These are phyloP conservation scores for Drosophila multiciliata DNA, from an alignment of 2,888 invertebrate species.

Conservation along the genomic window DNA sequence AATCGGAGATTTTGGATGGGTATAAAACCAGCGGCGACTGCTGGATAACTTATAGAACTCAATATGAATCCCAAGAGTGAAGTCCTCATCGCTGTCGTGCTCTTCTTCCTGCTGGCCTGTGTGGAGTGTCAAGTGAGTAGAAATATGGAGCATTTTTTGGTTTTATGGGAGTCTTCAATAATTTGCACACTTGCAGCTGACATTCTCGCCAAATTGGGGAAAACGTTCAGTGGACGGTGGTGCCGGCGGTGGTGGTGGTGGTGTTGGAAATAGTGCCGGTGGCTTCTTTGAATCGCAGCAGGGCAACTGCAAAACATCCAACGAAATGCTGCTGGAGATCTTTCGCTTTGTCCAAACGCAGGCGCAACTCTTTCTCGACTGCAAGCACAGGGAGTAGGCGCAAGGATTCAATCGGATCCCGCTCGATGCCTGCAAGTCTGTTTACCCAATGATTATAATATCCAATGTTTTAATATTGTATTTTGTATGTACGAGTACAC, in stretches of 20 bases:
- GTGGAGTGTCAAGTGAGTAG: conserved; percentile 73
- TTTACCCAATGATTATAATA: conserved; percentile 30
- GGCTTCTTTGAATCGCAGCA: conserved; percentile 76
- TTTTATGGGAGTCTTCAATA: neutral
- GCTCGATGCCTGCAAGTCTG: conserved; percentile 18
- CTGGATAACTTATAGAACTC: conserved; percentile 30
- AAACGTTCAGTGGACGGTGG: conserved; percentile 73
- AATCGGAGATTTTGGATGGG: neutral
- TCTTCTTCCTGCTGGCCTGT: conserved; percentile 71
- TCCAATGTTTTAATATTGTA: conserved; percentile 31
- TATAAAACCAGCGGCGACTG: conserved; percentile 49
- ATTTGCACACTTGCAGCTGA: conserved; percentile 59
- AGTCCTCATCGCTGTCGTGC: conserved; percentile 69
- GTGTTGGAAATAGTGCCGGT: conserved; percentile 38
- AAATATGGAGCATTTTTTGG: neutral
- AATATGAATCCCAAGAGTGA: conserved; percentile 76
- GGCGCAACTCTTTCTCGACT: conserved; percentile 81
- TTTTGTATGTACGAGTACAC: conserved; percentile 62
- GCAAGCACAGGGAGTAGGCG: conserved; percentile 81
- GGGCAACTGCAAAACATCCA: conserved; percentile 81
- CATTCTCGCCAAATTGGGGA: conserved; percentile 83
- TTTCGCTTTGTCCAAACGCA: conserved; percentile 83
- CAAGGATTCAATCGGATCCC: neutral
- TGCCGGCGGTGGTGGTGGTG: conserved; percentile 41
- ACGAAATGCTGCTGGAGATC: conserved; percentile 83